phyloP scores from a whole-genome alignment of 2,113 vertebrate genomes.

The Chinchilla lanigera region DNA sequence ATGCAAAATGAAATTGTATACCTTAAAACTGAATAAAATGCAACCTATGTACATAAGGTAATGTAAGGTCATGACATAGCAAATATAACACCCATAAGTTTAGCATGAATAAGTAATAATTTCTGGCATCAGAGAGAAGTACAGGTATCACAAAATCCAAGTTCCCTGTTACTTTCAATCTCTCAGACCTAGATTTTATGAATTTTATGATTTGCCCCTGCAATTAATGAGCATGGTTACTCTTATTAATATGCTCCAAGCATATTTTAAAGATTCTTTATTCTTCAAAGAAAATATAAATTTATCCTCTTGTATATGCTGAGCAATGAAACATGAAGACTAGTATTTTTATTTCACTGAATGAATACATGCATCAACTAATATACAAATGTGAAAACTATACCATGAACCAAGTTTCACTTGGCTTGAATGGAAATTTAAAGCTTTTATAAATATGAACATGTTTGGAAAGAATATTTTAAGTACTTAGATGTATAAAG shows the following conservation, averaged over 20 bases:
- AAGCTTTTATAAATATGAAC: constrained; percentile 48
- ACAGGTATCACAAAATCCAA: background rate
- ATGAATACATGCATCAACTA: background rate
- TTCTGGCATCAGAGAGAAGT: background rate
- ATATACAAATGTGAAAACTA: background rate
- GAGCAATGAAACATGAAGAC: background rate
- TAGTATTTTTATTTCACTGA: background rate
- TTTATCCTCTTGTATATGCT: background rate
- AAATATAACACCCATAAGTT: background rate
- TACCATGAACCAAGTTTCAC: background rate
- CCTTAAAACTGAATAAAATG: background rate
- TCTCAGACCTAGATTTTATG: background rate
- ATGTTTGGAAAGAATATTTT: background rate
- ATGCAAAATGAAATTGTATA: no score
- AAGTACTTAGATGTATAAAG: background rate
- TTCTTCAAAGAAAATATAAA: background rate
- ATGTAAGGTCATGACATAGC: background rate
- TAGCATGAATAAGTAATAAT: background rate
- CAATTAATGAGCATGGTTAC: background rate
- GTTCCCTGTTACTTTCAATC: background rate
- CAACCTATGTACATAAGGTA: background rate
- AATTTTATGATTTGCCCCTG: background rate
- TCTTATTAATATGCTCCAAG: background rate
- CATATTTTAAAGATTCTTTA: background rate
- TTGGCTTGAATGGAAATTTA: constrained; percentile 13